Evolutionary conservation across 2,888 invertebrate genomes (phyloP).

Genomic region (Callosobruchus maculatus): DNA sequence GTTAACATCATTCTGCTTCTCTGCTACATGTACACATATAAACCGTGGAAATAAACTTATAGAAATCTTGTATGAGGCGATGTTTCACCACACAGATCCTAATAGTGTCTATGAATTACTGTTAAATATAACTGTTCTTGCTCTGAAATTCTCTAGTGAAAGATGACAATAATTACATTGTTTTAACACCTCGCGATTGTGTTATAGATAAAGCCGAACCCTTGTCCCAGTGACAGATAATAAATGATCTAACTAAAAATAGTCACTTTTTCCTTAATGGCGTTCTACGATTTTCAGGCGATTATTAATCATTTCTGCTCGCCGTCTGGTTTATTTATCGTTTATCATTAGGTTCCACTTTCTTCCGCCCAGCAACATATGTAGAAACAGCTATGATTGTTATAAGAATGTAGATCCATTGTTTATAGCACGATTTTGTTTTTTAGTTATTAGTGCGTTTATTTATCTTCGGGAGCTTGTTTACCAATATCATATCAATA

Average conservation of each 20-base stretch:
- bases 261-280: neutral
- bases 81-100: too few relatives aligned
- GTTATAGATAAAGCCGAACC: neutral
- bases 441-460: too few relatives aligned
- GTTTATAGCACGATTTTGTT: too few relatives aligned
- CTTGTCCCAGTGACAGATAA: neutral
- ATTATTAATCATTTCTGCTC: neutral
- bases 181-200: neutral
- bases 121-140: neutral
- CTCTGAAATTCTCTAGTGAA: neutral
- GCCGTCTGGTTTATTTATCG: neutral
- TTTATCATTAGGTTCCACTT: neutral
- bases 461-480: too few relatives aligned
- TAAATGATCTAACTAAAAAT: neutral
- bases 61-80: too few relatives aligned
- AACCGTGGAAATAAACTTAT: too few relatives aligned
- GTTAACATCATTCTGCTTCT: too few relatives aligned
- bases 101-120: neutral
- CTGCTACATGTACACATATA: too few relatives aligned
- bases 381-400: neutral
- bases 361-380: neutral
- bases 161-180: neutral
- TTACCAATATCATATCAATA: too few relatives aligned
- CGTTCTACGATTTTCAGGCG: neutral
- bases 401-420: neutral